Conservation (phyloP, 2,888 invertebrate genomes). For the Chrysomela aeneicollis region DNA sequence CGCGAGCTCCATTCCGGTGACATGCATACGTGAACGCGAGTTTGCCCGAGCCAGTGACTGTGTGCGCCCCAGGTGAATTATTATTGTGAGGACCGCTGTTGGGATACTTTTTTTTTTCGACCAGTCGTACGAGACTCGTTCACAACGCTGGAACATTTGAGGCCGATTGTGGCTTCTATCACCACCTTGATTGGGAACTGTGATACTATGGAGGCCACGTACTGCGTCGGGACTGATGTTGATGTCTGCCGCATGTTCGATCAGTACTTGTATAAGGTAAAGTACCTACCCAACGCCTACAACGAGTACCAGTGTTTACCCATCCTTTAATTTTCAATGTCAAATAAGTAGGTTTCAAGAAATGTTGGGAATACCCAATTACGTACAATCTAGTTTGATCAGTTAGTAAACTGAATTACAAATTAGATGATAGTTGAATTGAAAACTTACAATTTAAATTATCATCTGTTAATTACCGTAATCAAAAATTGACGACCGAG, state of each 20-base stretch:
- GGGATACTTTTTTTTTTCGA: constrained; percentile 47
- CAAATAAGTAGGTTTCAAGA: no score
- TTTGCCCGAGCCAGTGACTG: constrained; percentile 26
- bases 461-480: no score
- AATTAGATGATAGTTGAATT: no score
- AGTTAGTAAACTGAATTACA: no score
- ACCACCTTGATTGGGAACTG: constrained; percentile 63
- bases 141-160: constrained; percentile 63
- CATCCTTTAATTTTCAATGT: no score
- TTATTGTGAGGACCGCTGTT: constrained; percentile 32
- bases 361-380: no score
- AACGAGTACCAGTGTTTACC: background rate
- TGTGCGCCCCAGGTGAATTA: constrained; percentile 23
- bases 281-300: no score
- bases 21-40: constrained; percentile 54
- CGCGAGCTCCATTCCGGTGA: constrained; percentile 50
- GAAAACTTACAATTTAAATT: no score
- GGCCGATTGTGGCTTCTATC: constrained; percentile 63
- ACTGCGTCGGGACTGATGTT: constrained; percentile 68
- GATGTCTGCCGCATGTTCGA: constrained; percentile 73
- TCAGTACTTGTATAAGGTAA: constrained; percentile 72
- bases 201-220: constrained; percentile 71
- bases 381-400: no score
- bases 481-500: no score
- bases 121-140: constrained; percentile 52